Base-by-base conservation (phyloP, 2,888 invertebrate genomes). In the Drosophila sordidapex region DNA sequence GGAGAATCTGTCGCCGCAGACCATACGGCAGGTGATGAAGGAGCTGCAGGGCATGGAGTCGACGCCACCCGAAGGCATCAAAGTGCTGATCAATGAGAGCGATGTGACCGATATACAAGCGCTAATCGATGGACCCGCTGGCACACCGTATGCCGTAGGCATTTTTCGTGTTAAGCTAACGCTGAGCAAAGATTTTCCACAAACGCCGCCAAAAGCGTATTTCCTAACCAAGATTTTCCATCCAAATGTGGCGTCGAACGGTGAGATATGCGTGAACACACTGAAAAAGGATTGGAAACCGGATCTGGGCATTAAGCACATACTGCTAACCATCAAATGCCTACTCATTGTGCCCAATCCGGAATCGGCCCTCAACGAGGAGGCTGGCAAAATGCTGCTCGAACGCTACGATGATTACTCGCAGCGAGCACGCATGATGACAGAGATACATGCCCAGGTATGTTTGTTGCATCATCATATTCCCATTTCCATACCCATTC, bases 211-310 rank as follows among this genome's bases (percentile, higher is more conserved):
- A 54, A 98, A 98, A 94, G 98, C 97, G 66, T 96, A 94, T 94
- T 99, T 99, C 93, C 94, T 98, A 74, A 99, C 99, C 63, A 98
- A 97, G 94, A 98, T 99, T 92, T 99, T 99, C 94, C 99, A 99
- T 94, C 99, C 99, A 33, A 99, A 99, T 94, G 98, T 99, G 85
- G 96, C 98, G 57, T 94, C 95, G 73, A 97, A 96, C 94, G 99
- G 99, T 72, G 98, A 98, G 94, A 99, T 99, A 91, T 99, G 99
- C 94, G 99, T 99, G 10, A 98, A 98, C 94, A 98, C 99, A 72
- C 94, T 99, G 75, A 97, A 98, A 94, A 98, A 97, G 94, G 99
- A 98, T 94, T 99, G 99, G 99, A 97, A 97, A 92, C 96, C 98
- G 74, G 98, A 98, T 94, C 95, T 98, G 92, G 99, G 99, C 92